A percentile compares a stretch with the other conserved stretches of the same genome.
Evolutionary conservation across 2,113 vertebrate species (phyloP).

Genomic region (Pseudorhombus dupliciocellatus): DNA sequence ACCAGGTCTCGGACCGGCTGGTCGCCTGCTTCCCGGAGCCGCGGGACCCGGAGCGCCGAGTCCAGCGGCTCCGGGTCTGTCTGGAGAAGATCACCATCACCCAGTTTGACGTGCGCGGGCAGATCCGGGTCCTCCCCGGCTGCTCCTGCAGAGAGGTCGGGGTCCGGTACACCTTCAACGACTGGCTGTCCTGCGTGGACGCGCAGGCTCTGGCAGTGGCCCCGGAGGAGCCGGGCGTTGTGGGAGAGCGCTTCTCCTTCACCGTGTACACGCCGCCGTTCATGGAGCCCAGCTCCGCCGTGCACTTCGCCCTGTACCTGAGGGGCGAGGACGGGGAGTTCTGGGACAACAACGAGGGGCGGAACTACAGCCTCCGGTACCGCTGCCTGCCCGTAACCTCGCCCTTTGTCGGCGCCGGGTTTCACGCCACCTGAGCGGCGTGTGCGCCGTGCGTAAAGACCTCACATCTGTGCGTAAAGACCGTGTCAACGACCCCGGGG

Average conservation of each 20-base stretch:
- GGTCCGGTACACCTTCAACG: constrained; percentile 90
- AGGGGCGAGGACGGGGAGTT: constrained; percentile 81
- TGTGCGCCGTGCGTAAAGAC: neutral
- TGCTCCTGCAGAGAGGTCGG: constrained; percentile 71
- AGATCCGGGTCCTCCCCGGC: constrained; percentile 65
- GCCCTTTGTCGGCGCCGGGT: constrained; percentile 38
- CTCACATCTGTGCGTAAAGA: neutral
- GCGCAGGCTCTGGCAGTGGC: constrained; percentile 70
- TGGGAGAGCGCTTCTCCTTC: constrained; percentile 81
- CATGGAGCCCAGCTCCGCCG: constrained; percentile 68
- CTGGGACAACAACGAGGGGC: constrained; percentile 91
- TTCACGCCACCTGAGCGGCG: constrained; percentile 44
- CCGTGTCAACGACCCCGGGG: neutral
- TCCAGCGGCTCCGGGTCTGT: constrained; percentile 78
- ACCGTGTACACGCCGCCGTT: constrained; percentile 82
- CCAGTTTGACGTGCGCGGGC: constrained; percentile 79
- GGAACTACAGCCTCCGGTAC: constrained; percentile 84
- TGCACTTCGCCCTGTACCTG: constrained; percentile 88
- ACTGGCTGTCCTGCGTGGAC: constrained; percentile 88
- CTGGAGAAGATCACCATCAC: constrained; percentile 78
- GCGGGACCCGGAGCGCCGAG: constrained; percentile 58
- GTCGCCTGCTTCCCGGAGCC: constrained; percentile 68
- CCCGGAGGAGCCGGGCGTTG: neutral
- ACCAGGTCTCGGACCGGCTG: constrained; percentile 47
- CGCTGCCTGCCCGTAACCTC: neutral